Percentiles rank a stretch among this genome's conserved stretches.
These are phyloP conservation scores for Halcyon smyrnensis DNA, from an alignment of 2,797 vertebrate species.

Conservation along the genomic window DNA sequence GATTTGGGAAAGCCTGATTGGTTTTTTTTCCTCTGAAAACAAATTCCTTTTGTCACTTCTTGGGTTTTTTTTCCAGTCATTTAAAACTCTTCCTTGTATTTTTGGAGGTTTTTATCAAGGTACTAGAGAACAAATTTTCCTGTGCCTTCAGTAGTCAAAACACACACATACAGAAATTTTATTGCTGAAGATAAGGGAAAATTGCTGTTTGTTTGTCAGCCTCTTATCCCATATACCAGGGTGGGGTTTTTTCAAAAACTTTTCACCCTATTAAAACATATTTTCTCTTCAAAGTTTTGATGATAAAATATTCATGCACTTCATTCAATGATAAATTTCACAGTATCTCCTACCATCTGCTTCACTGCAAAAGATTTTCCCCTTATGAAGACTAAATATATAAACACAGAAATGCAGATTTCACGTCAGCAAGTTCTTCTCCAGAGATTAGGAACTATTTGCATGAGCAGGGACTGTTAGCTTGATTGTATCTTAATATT, in stretches of 20 bases:
- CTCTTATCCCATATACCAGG: neutral
- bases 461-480: neutral
- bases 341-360: conserved; percentile 41
- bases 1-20: neutral
- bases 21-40: neutral
- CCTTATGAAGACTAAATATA: conserved; percentile 9
- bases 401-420: conserved; percentile 39
- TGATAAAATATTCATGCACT: neutral
- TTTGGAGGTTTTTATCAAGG: neutral
- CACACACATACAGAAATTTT: neutral
- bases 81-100: neutral
- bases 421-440: conserved; percentile 41
- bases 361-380: neutral
- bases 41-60: neutral
- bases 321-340: neutral
- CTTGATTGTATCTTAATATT: conserved; percentile 55
- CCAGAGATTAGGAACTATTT: conserved; percentile 40
- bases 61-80: neutral
- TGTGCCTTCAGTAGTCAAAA: conserved; percentile 1
- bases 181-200: neutral
- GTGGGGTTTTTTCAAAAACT: neutral
- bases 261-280: conserved; percentile 3
- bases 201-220: neutral
- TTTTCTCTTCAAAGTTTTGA: conserved; percentile 25
- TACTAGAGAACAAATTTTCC: conserved; percentile 3